Percentiles rank a stretch among this genome's conserved stretches.
Conservation (phyloP, 2,797 vertebrate species). For the Dallia pectoralis region DNA sequence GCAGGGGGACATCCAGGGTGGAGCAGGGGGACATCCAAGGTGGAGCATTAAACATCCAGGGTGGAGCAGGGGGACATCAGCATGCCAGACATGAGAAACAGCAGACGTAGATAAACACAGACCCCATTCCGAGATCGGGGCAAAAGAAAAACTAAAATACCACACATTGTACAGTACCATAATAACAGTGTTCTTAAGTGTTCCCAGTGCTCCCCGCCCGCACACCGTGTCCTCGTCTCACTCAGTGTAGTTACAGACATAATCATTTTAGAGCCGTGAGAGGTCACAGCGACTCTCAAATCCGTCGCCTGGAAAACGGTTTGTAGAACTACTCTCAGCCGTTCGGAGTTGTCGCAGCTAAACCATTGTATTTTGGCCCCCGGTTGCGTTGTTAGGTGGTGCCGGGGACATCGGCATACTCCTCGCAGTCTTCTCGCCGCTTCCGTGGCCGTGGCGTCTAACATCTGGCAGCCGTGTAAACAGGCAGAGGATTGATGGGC, state of each 20-base stretch:
- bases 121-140: slow-evolving; percentile 17
- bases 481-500: slow-evolving; percentile 69
- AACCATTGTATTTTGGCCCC: slow-evolving; percentile 34
- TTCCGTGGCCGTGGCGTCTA: slow-evolving; percentile 53
- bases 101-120: slow-evolving; percentile 36
- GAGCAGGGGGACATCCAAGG: slow-evolving; percentile 31
- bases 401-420: slow-evolving; percentile 36
- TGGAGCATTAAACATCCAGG: slow-evolving; percentile 22
- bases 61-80: slow-evolving; percentile 34
- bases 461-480: slow-evolving; percentile 72
- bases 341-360: slow-evolving; percentile 21
- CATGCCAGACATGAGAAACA: slow-evolving; percentile 38
- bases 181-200: slow-evolving; percentile 12
- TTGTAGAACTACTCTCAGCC: slow-evolving; percentile 17
- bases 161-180: slow-evolving; percentile 13
- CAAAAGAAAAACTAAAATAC: slow-evolving; percentile 28
- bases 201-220: background rate
- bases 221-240: slow-evolving; percentile 20
- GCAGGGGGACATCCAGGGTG: slow-evolving; percentile 25
- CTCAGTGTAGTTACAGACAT: slow-evolving; percentile 8
- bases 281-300: background rate
- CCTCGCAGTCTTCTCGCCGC: slow-evolving; percentile 12
- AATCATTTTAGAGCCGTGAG: slow-evolving; percentile 4
- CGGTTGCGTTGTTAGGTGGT: slow-evolving; percentile 33
- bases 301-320: background rate